Evolutionary conservation across 2,797 vertebrate species (phyloP).

Genomic region (Molothrus ater): DNA sequence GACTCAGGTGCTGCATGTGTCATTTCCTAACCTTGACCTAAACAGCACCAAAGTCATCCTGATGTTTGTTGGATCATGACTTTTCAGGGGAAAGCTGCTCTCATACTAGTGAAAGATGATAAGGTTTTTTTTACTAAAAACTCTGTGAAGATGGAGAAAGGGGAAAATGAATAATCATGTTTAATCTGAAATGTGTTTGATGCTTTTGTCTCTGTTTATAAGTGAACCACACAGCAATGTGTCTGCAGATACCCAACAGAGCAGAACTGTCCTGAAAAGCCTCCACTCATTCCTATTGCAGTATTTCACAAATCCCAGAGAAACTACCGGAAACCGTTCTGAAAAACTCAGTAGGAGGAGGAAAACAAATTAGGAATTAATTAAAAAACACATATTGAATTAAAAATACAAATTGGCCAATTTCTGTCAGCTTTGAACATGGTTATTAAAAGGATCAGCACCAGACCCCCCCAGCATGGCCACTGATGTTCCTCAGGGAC

Average conservation of each 20-base stretch:
- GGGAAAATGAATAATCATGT: not conserved
- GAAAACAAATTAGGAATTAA: not conserved
- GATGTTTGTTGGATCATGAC: not conserved
- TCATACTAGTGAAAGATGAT: not conserved
- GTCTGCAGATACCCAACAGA: not conserved
- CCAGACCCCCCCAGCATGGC: not conserved
- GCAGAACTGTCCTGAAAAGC: not conserved
- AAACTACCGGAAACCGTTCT: not conserved
- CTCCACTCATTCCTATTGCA: not conserved
- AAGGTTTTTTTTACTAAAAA: not conserved
- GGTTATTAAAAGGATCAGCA: not conserved
- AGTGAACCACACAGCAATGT: not conserved
- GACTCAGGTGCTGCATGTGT: not conserved
- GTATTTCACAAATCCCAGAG: not conserved
- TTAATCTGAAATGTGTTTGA: not conserved
- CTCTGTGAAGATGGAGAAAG: not conserved
- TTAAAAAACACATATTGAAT: not conserved
- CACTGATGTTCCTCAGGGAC: fast-evolving
- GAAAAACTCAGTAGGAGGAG: not conserved
- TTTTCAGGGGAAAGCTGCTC: not conserved
- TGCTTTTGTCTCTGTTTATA: not conserved
- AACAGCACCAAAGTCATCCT: not conserved
- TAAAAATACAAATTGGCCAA: not conserved
- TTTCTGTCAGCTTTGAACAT: not conserved
- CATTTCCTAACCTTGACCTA: not conserved